Percentiles rank a stretch among this genome's conserved stretches.
These are phyloP conservation scores for Meteorus sp. DNA, from an alignment of 1,140 invertebrate species.

Conservation along the genomic window DNA sequence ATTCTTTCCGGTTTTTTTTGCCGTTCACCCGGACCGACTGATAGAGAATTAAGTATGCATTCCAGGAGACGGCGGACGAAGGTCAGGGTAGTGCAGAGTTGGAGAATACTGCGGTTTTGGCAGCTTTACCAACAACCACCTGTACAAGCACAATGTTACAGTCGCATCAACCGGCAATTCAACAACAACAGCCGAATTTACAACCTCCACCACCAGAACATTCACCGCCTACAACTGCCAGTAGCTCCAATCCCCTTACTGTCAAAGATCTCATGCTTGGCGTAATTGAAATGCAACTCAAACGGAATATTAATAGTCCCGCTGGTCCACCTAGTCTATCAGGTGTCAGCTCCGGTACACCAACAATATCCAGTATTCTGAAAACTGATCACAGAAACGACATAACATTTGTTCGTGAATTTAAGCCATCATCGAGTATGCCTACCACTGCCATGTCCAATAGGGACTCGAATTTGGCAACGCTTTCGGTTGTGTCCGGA, in stretches of 20 bases:
- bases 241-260: constrained; percentile 63
- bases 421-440: constrained; percentile 48
- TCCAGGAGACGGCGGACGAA: constrained; percentile 82
- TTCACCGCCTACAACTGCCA: constrained; percentile 56
- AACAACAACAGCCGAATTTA: constrained; percentile 39
- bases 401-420: constrained; percentile 61
- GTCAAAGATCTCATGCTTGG: constrained; percentile 76
- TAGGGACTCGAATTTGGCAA: constrained; percentile 64
- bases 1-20: constrained; percentile 13
- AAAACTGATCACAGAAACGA: constrained; percentile 61
- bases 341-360: constrained; percentile 58
- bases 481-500: constrained; percentile 67
- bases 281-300: constrained; percentile 74
- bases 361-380: constrained; percentile 69
- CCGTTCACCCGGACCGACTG: constrained; percentile 45
- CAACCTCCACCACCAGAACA: constrained; percentile 51
- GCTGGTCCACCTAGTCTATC: constrained; percentile 42
- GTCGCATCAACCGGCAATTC: constrained; percentile 36
- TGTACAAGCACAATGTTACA: constrained; percentile 33
- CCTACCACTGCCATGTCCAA: constrained; percentile 49
- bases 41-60: constrained; percentile 55
- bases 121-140: constrained; percentile 40
- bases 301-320: constrained; percentile 64
- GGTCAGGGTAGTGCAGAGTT: constrained; percentile 61
- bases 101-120: constrained; percentile 46